Evolutionary conservation across 2,888 invertebrate species (phyloP), one percentile per base, ranked within the genome.

Genomic region (Epistrophella euchroma): DNA sequence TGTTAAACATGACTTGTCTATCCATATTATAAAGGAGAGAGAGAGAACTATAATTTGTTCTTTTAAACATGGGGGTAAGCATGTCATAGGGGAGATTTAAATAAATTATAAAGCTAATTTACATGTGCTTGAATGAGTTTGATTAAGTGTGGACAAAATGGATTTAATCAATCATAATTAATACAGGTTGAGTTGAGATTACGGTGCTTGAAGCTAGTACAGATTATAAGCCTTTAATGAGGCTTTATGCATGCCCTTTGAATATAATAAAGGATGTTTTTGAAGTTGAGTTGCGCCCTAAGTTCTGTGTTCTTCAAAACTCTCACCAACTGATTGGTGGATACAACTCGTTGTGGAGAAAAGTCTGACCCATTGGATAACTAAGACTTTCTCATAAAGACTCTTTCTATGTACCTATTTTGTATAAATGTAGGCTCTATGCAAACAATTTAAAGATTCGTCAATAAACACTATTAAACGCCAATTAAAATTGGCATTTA

Each of bases 41-140:
- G 40, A n/a, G 62, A 28, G 50, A 60, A 68, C 73, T 6, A 64
- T 64, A 72, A 75, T 75, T 17, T 45, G 37, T 74, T 62, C 35
- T 73, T 37, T 35, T 32, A 19, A 52, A 58, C 52, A 58, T 47
- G 28, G 68, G 56, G 60, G 43, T 55, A 32, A 11, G 45, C 64
- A 64, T 56, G 64, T 56, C 40, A 37, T 15, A 50, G 64, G n/a
- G 15, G 22, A 56, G 47, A 64, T 79, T 73, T 66, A 64, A 73
- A 73, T 79, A 74, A 74, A 50, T 74, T 68, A 60, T 25, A 50
- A 50, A 68, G 32, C 43, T n/a, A 22, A 72, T 72, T 78, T 56
- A 37, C 56, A 78, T 72, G 64, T 19, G 35, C n/a, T 55, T 71
- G 55, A 73, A 77, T 77, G 76, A 60, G 43, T 56, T 35, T 25